Conservation (phyloP, 2,888 invertebrate species). For the Parnassius smintheus region DNA sequence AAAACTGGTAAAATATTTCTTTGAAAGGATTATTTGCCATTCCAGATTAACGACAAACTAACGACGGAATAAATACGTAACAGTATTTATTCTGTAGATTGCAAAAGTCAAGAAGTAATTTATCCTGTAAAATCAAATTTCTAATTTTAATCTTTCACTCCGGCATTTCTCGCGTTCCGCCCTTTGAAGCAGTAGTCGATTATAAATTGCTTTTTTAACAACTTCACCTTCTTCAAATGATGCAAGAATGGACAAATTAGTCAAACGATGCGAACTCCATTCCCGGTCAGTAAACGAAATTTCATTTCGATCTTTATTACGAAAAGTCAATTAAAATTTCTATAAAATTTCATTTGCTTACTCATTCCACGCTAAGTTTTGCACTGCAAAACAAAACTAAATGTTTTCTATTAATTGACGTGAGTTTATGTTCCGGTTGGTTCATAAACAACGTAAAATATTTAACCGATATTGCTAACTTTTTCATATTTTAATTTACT, state of each 20-base stretch:
- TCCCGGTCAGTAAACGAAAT: conserved; percentile 26
- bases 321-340: conserved; percentile 24
- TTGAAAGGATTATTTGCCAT: conserved; percentile 59
- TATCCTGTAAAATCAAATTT: conserved; percentile 73
- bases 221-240: conserved; percentile 42
- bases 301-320: conserved; percentile 23
- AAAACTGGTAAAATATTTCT: conserved; percentile 3
- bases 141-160: conserved; percentile 72
- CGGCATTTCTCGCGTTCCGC: conserved; percentile 54
- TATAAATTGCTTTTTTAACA: conserved; percentile 71
- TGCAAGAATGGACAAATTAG: conserved; percentile 34
- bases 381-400: conserved; percentile 16
- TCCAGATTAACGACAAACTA: conserved; percentile 52
- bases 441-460: neutral
- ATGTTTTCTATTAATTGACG: conserved; percentile 19
- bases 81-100: conserved; percentile 67
- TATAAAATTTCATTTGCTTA: conserved; percentile 20
- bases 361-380: conserved; percentile 10
- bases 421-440: conserved; percentile 5
- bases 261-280: conserved; percentile 29
- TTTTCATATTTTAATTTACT: no score
- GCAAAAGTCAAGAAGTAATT: conserved; percentile 75
- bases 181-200: conserved; percentile 68
- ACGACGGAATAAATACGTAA: no score
- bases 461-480: no score